Evolutionary conservation across 2,797 vertebrate species (phyloP), one percentile per base, ranked within the genome.

Genomic region (Melanotaenia boesemani): DNA sequence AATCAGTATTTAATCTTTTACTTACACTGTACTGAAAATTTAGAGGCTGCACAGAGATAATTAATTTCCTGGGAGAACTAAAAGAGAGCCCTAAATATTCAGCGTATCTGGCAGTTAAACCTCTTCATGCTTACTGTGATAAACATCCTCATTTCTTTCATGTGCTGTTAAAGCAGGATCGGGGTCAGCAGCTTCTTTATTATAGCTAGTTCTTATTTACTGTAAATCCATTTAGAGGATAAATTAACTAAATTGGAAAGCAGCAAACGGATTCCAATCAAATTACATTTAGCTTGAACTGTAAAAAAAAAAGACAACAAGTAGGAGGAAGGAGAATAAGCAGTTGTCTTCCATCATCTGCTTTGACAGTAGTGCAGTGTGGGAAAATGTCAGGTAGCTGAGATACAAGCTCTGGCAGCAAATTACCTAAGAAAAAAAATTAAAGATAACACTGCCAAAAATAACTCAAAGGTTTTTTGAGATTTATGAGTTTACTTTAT

Each of bases 311-410:
- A 26, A 67, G 24, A 39, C 7, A 34, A 57, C 10, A 32, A 70
- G n/a, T 13, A 22, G n/a, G 48, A 50, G 4, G n/a, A 62, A 9
- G 18, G 1, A 32, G 11, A 57, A 24, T 1, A 50, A 58, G 16
- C 52, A 1, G 50, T 22, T 44, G 37, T 50, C 28, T 37, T 66
- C 8, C 1, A 37, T 74, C 50, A 59, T 77, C 70, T 37, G 26
- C 67, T 22, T 52, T 11, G 18, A 68, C 56, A 41, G 34, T 6
- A 59, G n/a, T 11, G 24, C 55, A 15, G 24, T 46, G 18, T 2
- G 6, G 1, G n/a, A 74, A 80, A 80, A 82, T 80, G 67, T 34
- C 78, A 76, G 54, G 24, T 10, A 1, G 8, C 10, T 30, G 20
- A 59, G 72, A 61, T 64, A 52, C 1, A 39, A 52, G 32, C 5